Evolutionary conservation across 2,113 vertebrate species (phyloP), one percentile per base, ranked within the genome.

Genomic region (Zingel zingel): DNA sequence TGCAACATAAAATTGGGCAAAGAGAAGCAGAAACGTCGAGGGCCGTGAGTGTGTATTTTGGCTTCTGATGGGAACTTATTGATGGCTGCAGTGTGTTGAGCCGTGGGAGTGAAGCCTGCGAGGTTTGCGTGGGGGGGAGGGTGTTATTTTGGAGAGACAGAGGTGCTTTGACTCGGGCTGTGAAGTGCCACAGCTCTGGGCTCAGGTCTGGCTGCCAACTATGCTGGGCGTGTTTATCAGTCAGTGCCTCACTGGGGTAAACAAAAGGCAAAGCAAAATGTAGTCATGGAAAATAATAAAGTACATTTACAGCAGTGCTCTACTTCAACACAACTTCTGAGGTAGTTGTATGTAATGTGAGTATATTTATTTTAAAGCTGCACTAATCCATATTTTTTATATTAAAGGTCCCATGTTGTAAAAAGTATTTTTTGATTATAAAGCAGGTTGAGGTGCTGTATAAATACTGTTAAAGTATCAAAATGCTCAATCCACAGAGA

Each of bases 91-190:
- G 61, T 43, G 39, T 43, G 39, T 43, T 43, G 39, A 50, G 6
- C 11, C 4, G 10, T 47, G 36, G 16, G 18, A 23, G 25, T 0
- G 57, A 50, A 45, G 57, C 36, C 36, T 12, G 59, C 23, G 11
- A 10, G 0, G 56, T 68, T 64, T 54, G 25, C 56, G n/a, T 51
- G 16, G 33, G 39, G 9, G 48, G 63, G 3, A 6, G 66, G 57
- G 33, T 51, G 62, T 76, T 79, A 33, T 62, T 72, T 65, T 68
- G 54, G n/a, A 21, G 64, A 30, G 64, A 82, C 74, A 74, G 67
- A 68, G 69, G 77, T 16, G 77, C 83, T 84, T 77, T 77, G 66
- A 81, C 0, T 30, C 21, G 1, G 50, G 9, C 69, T 59, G 63
- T 58, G 58, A 64, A 61, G 74, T 13, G 51, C 45, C 79, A 50